phyloP scores from a whole-genome alignment of 1,140 invertebrate species.

The Drosophila asahinai region DNA sequence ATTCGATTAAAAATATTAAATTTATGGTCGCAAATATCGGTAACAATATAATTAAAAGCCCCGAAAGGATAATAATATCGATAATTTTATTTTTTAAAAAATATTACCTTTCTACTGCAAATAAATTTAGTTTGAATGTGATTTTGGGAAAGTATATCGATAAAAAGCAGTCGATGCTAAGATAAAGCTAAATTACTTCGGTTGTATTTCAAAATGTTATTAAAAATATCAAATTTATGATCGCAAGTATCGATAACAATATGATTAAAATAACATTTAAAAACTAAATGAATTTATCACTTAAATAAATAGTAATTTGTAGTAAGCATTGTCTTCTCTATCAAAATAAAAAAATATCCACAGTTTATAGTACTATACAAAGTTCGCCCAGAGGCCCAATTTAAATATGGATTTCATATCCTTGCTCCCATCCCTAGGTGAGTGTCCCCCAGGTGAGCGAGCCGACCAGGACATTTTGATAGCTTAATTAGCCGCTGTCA shows the following conservation, averaged over 20 bases:
- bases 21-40: not conserved
- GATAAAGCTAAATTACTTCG: too few relatives aligned
- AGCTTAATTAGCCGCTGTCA: constrained; percentile 54
- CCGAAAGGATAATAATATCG: not conserved
- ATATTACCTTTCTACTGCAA: too few relatives aligned
- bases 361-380: constrained; percentile 5
- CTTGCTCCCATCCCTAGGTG: not conserved
- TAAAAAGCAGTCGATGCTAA: too few relatives aligned
- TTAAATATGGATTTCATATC: constrained; percentile 11
- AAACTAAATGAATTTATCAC: not conserved
- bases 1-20: not conserved
- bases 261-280: not conserved
- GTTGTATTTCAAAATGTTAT: too few relatives aligned
- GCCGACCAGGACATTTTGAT: constrained; percentile 48
- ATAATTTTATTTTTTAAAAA: too few relatives aligned
- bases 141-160: too few relatives aligned
- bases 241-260: not conserved
- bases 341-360: constrained; percentile 1
- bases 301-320: not conserved
- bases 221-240: not conserved
- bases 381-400: not conserved
- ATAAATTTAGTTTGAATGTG: too few relatives aligned
- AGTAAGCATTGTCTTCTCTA: not conserved
- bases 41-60: not conserved
- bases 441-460: constrained; percentile 5